Conservation (phyloP, 2,888 invertebrate genomes). For the Pseudanteris insignis region DNA sequence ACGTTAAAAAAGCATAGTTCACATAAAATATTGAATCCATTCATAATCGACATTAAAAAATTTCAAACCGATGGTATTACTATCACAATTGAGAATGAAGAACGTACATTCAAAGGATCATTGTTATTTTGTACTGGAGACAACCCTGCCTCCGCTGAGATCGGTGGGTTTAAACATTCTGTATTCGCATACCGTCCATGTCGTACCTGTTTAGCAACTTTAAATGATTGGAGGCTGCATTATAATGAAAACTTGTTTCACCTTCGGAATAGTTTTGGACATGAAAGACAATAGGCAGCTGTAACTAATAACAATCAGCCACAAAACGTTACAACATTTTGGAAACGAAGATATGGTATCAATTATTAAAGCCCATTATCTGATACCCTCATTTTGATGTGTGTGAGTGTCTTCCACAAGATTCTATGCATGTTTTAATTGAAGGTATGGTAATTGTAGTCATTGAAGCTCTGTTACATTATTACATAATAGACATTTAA, state of each 20-base stretch:
- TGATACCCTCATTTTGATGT: slow-evolving; percentile 7
- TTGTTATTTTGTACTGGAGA: not conserved
- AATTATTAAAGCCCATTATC: slow-evolving; percentile 6
- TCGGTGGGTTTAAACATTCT: not conserved
- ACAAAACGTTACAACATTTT: not conserved
- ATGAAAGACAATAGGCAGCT: not conserved
- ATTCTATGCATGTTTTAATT: slow-evolving; percentile 11
- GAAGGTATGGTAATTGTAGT: slow-evolving; percentile 11
- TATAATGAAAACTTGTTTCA: not conserved
- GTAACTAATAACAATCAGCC: not conserved
- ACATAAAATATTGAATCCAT: not conserved
- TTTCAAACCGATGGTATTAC: not conserved
- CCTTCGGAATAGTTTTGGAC: not conserved
- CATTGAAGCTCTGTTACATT: slow-evolving; percentile 5
- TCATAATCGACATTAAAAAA: not conserved
- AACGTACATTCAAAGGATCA: not conserved
- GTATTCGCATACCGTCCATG: not conserved
- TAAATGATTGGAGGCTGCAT: not conserved
- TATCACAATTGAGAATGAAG: not conserved
- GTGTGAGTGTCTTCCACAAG: slow-evolving; percentile 13
- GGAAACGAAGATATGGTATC: slow-evolving; percentile 9
- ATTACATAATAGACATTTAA: slow-evolving; percentile 22
- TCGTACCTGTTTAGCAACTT: not conserved
- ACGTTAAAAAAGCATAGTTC: not conserved
- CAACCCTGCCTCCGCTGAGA: not conserved